Conservation (phyloP, 2,797 vertebrate species). For the Enteromius radiatus region DNA sequence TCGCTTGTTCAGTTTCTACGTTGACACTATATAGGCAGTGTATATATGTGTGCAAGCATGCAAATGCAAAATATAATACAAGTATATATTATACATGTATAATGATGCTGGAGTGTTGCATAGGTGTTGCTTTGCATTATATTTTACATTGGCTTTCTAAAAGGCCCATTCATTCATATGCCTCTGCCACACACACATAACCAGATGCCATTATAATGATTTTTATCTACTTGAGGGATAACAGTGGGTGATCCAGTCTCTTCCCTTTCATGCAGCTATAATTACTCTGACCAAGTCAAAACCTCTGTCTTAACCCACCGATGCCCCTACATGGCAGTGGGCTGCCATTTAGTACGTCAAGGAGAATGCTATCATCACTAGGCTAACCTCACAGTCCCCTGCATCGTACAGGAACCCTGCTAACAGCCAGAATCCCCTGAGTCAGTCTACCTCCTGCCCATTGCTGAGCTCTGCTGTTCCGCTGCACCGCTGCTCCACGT, state of each 20-base stretch:
- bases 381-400: constrained; percentile 22
- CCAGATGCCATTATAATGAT: constrained; percentile 26
- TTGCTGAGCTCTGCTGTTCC: constrained; percentile 50
- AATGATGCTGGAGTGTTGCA: background rate
- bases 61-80: background rate
- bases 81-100: background rate
- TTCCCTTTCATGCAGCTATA: constrained; percentile 20
- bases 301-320: background rate
- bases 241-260: constrained; percentile 1
- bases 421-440: constrained; percentile 55
- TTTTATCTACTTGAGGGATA: constrained; percentile 33
- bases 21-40: background rate
- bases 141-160: constrained; percentile 11
- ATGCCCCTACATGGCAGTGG: background rate
- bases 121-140: constrained; percentile 14
- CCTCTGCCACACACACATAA: background rate
- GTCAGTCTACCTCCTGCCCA: constrained; percentile 57
- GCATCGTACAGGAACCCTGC: constrained; percentile 57
- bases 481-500: constrained; percentile 63
- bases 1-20: background rate
- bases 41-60: background rate
- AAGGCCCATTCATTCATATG: background rate
- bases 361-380: constrained; percentile 32
- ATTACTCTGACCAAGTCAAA: constrained; percentile 21
- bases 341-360: constrained; percentile 43